phyloP scores from a whole-genome alignment of 1,140 invertebrate genomes.

The Glomeris maerens region DNA sequence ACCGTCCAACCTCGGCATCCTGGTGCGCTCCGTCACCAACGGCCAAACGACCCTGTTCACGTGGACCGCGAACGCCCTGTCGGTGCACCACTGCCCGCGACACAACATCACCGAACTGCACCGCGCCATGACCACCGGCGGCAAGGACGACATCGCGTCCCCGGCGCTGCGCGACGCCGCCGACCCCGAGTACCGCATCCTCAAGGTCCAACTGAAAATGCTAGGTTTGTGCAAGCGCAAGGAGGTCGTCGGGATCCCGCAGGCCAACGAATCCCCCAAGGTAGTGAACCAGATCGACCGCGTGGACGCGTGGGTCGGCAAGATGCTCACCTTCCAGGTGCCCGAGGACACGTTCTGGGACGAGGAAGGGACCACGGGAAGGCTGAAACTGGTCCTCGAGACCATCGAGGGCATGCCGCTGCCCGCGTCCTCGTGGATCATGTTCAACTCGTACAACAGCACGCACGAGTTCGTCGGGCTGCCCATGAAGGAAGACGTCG shows the following conservation, averaged over 20 bases:
- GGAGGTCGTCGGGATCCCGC: constrained; percentile 11
- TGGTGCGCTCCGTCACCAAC: constrained; percentile 2
- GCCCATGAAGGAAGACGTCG: constrained; percentile 49
- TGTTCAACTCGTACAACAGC: constrained; percentile 73
- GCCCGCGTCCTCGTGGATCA: constrained; percentile 59
- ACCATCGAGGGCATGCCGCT: constrained; percentile 53
- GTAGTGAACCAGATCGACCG: constrained; percentile 69
- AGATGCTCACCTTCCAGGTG: constrained; percentile 61
- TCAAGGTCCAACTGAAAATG: constrained; percentile 19
- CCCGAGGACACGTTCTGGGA: constrained; percentile 77
- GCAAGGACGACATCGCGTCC: constrained; percentile 39
- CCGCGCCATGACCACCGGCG: constrained; percentile 37
- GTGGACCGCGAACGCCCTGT: constrained; percentile 77
- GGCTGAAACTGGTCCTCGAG: constrained; percentile 55
- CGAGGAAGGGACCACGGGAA: constrained; percentile 55
- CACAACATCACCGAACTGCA: constrained; percentile 37
- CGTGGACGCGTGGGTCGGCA: constrained; percentile 59
- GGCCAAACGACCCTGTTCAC: constrained; percentile 28
- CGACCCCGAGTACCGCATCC: constrained; percentile 20
- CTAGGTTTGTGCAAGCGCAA: constrained; percentile 20
- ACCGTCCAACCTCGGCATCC: background rate
- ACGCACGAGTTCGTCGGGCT: constrained; percentile 82
- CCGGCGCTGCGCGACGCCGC: constrained; percentile 23
- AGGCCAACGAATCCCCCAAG: constrained; percentile 50
- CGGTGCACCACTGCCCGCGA: constrained; percentile 35